A percentile compares a stretch with the other conserved stretches of the same genome.
phyloP scores from a whole-genome alignment of 2,113 vertebrate species.

The Strigops habroptila region DNA sequence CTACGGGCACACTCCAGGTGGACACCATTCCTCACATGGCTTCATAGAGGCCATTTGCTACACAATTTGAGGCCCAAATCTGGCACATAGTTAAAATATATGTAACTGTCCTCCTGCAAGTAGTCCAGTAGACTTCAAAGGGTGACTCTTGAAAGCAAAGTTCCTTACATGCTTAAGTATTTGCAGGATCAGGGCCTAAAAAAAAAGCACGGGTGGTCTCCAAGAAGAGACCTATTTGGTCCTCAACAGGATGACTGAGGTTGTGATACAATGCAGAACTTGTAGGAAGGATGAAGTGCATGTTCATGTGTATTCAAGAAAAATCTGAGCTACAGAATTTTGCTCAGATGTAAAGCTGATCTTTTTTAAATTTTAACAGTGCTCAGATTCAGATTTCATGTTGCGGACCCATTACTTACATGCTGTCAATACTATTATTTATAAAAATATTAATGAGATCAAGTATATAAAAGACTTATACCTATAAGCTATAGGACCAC shows the following conservation, averaged over 20 bases:
- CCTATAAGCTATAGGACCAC: background rate
- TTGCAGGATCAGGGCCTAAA: background rate
- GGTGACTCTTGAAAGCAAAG: background rate
- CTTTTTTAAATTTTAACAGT: background rate
- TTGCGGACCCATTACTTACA: background rate
- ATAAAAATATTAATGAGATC: background rate
- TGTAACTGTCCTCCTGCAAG: background rate
- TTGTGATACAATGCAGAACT: background rate
- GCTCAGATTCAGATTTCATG: background rate
- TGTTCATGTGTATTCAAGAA: background rate
- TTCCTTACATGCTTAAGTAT: background rate
- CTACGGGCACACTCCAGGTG: background rate
- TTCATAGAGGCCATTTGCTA: background rate
- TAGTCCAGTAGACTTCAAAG: conserved; percentile 25
- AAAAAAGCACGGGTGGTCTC: background rate
- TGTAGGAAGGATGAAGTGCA: background rate
- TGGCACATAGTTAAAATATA: background rate
- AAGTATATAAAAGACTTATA: background rate
- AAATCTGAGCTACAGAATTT: background rate
- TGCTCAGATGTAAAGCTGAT: background rate
- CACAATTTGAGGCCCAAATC: background rate
- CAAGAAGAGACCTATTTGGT: background rate
- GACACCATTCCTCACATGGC: background rate
- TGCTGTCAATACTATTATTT: background rate
- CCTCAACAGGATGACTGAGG: background rate